A percentile compares a stretch with the other conserved stretches of the same genome.
Conservation (phyloP, 2,113 vertebrate genomes). For the Podarcis raffonei region DNA sequence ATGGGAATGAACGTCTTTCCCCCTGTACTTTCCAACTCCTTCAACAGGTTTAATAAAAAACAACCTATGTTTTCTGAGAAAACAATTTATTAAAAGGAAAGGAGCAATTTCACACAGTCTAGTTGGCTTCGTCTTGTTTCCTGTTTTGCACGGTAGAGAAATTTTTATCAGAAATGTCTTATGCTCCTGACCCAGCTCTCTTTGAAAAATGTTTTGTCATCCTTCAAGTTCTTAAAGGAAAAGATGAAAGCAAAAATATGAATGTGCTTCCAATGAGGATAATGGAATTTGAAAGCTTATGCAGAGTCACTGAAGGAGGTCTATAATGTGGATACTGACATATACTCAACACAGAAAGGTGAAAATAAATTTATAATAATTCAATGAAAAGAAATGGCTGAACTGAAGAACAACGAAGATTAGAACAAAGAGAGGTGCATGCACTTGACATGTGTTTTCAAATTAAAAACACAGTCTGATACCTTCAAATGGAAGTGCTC, state of each 20-base stretch:
- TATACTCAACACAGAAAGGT: slow-evolving; percentile 46
- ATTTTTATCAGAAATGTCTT: slow-evolving; percentile 66
- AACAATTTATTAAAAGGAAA: slow-evolving; percentile 62
- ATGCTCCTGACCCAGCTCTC: slow-evolving; percentile 64
- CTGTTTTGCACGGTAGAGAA: slow-evolving; percentile 63
- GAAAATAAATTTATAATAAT: slow-evolving; percentile 62
- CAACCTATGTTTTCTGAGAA: slow-evolving; percentile 46
- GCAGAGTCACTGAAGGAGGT: slow-evolving; percentile 38
- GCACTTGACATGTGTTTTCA: slow-evolving; percentile 33
- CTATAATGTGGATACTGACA: slow-evolving; percentile 43
- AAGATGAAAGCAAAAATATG: slow-evolving; percentile 72
- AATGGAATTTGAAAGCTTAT: slow-evolving; percentile 73
- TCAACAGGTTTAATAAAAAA: slow-evolving; percentile 45
- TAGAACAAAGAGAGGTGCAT: slow-evolving; percentile 48
- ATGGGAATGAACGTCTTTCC: slow-evolving; percentile 44
- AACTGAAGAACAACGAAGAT: slow-evolving; percentile 42
- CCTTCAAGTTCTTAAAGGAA: slow-evolving; percentile 69
- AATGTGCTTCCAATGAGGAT: slow-evolving; percentile 67
- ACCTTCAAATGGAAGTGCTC: neutral
- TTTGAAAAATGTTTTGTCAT: slow-evolving; percentile 78
- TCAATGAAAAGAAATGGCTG: slow-evolving; percentile 53
- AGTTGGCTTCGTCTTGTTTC: slow-evolving; percentile 64
- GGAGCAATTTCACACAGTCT: slow-evolving; percentile 65
- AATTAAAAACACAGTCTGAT: neutral
- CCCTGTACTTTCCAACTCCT: slow-evolving; percentile 56